Evolutionary conservation across 2,888 invertebrate species (phyloP), one percentile per base, ranked within the genome.

Genomic region (Sphaerophoria taeniata): DNA sequence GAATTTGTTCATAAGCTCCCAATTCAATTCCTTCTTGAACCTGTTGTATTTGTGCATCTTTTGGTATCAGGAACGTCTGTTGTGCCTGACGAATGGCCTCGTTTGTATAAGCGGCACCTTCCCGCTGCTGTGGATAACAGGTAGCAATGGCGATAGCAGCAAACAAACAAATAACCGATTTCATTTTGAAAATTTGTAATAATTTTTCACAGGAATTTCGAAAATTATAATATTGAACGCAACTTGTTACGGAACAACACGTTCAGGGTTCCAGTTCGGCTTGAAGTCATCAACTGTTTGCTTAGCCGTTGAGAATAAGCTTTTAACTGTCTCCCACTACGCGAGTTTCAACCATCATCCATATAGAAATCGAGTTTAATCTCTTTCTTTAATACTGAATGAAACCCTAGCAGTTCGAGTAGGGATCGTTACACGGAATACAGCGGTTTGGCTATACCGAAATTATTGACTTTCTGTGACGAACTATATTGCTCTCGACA

Each of bases 81-180:
- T 97, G 97, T 0, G 97, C 97, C 92, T 97, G 97, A 86, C 95
- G 94, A 91, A 97, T 97, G 69, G 97, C 97, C 90, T 97, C 97
- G 90, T 96, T 95, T 89, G 96, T 95, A 93, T 96, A 97, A 79
- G 95, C 95, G 56, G 95, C 95, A 0, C 97, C 97, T 90, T 97
- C 97, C 88, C 96, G 95, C 90, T 96, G 95, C 90, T 95, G 95
- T 87, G 96, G 96, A 71, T 93, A 94, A 87, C 88, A 80, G 49
- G 89, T 88, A 36, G 88, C 87, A 14, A 87, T 88, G 12, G 88
- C 77, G 67, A 88, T 80, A 63, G 90, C 78, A 63, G 89, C 88
- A 14, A 87, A 43, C 49, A 90, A 78, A 67, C 89, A 89, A 65
- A 90, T 72, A 69, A 90, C 73, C 7, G 77, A 77, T 71, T 85